Evolutionary conservation across 2,113 vertebrate species (phyloP), one percentile per base, ranked within the genome.

Genomic region (Geococcyx californianus): DNA sequence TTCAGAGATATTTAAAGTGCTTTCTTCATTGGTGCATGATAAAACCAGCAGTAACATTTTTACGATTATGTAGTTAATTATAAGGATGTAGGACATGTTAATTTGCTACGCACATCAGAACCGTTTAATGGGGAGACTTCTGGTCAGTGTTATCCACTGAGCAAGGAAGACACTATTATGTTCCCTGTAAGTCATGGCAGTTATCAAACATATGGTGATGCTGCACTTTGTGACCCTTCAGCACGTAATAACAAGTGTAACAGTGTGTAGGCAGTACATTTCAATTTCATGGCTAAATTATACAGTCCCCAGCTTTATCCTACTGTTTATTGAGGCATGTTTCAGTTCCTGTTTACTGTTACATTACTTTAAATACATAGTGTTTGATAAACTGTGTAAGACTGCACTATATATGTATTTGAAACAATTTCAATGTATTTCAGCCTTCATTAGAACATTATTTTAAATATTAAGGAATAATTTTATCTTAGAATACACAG

Each of bases 211-310:
- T 67, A 90, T 20, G 90, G 82, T 90, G 68, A 72, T 54, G 60
- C 51, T 90, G 68, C 67, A 36, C 84, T 91, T 73, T 33, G 45
- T 85, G 89, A 68, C 90, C 75, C 38, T 94, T 69, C 72, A 80
- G 76, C 82, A n/a, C 69, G 31, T 40, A 87, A 62, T 69, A 59
- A 66, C 28, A 70, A 86, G 34, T 63, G 49, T 87, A 84, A 84
- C 67, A 14, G 51, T 75, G 67, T 74, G 89, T 95, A 63, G 95
- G 92, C 88, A 96, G 83, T 38, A 55, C 78, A 67, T 92, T 94
- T 93, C 79, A 90, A 52, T 96, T 92, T 56, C 60, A 38, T 56
- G 60, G 83, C 38, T 95, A 56, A 88, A 93, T 83, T 93, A 76
- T 95, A 85, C 40, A 49, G 28, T 84, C 94, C 19, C 59, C 75